A percentile compares a stretch with the other conserved stretches of the same genome.
Evolutionary conservation across 53 echinoderm and acorn worm species (phyloP).

Genomic region (Echinarachnius parma): DNA sequence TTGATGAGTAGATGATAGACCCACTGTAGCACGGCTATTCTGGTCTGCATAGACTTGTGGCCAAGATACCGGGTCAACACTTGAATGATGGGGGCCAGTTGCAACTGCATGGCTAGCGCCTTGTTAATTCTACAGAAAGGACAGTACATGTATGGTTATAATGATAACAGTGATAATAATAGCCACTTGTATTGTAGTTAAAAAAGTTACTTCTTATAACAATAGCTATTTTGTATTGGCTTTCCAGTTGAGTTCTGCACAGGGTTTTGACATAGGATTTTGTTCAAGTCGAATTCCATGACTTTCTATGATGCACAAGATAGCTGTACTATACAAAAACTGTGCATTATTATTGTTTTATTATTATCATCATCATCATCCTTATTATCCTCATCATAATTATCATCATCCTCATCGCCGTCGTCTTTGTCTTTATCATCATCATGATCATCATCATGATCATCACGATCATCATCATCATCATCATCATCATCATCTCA

Average conservation of each 20-base stretch:
- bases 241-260: too few relatives aligned
- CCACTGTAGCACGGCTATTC: conserved; percentile 81
- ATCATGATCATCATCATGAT: conserved; percentile 5
- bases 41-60: conserved; percentile 84
- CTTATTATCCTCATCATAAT: not conserved
- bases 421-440: not conserved
- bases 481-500: not conserved
- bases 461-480: not conserved
- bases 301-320: too few relatives aligned
- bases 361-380: too few relatives aligned
- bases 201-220: too few relatives aligned
- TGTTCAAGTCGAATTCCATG: too few relatives aligned
- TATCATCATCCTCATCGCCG: not conserved
- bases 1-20: conserved; percentile 85
- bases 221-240: too few relatives aligned
- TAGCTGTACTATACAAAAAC: too few relatives aligned
- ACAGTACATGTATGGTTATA: not conserved
- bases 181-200: not conserved
- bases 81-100: conserved; percentile 56
- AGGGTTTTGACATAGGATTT: too few relatives aligned
- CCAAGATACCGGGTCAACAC: conserved; percentile 70
- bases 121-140: not conserved
- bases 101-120: conserved; percentile 3
- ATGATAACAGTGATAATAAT: not conserved
- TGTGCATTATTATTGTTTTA: too few relatives aligned